Evolutionary conservation across 2,797 vertebrate species (phyloP), one percentile per base, ranked within the genome.

Genomic region (Pangasius mekongensis): DNA sequence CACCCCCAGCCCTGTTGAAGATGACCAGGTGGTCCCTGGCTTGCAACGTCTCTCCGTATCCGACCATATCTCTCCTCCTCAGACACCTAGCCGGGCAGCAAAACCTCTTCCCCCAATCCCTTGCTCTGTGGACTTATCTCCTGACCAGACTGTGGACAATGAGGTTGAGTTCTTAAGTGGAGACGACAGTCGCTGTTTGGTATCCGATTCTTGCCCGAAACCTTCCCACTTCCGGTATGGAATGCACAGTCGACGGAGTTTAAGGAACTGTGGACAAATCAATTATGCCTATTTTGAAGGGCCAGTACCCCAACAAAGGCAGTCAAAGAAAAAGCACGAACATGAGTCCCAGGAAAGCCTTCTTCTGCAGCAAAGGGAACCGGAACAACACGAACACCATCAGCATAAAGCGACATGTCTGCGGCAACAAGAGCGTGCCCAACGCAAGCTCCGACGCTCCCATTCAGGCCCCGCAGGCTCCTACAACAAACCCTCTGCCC

Each of bases 381-480:
- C 93, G 71, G 24, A 94, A 90, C 81, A 91, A 69, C 93, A 92
- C 6, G 92, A 93, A 77, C 93, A 92, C 58, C 87, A 54, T 91
- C 58, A 92, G 86, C 89, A 93, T 85, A 58, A 83, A 49, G 83
- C 60, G 89, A 39, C 89, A 60, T 92, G 91, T 86, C 91, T 90
- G 7, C 93, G 92, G 84, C 94, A 93, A 78, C 94, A 94, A 87
- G 94, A 96, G 69, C 95, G 94, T 60, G 86, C 95, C 92, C 98
- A 97, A 91, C 96, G 97, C 18, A 96, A 95, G 89, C 92, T 99
- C 18, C 94, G 97, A 4, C 95, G 99, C 86, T 99, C 97, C 0
- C 98, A 98, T 90, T 99, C 98, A 0, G 98, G 98, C 24, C 99
- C 99, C 0, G 97, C 98, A 0, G 98, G 98, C 33, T 98, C 98